These are phyloP conservation scores for Felis catus DNA, from an alignment of 2,113 vertebrate genomes.

Conservation along the genomic window F.catus_Fca126_mat1.0 CM031419.1:46730501-46731000, in stretches of 20 bases:
- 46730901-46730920: not conserved
- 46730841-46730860: not conserved
- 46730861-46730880: slow-evolving; percentile 2
- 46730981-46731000: slow-evolving; percentile 31
- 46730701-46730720: not conserved
- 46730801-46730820: not conserved
- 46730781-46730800: not conserved
- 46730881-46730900: slow-evolving; percentile 28
- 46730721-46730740: not conserved
- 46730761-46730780: not conserved
- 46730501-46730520: slow-evolving; percentile 83
- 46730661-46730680: not conserved
- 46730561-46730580: slow-evolving; percentile 78
- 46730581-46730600: slow-evolving; percentile 72
- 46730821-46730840: not conserved
- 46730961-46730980: not conserved
- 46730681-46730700: not conserved
- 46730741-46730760: not conserved
- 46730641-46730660: not conserved
- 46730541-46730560: slow-evolving; percentile 72
- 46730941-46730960: slow-evolving; percentile 8
- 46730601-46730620: slow-evolving; percentile 69
- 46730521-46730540: slow-evolving; percentile 83
- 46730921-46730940: not conserved
- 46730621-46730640: slow-evolving; percentile 15